phyloP scores from a whole-genome alignment of 2,113 vertebrate genomes.

The Hipposideros armiger region DNA sequence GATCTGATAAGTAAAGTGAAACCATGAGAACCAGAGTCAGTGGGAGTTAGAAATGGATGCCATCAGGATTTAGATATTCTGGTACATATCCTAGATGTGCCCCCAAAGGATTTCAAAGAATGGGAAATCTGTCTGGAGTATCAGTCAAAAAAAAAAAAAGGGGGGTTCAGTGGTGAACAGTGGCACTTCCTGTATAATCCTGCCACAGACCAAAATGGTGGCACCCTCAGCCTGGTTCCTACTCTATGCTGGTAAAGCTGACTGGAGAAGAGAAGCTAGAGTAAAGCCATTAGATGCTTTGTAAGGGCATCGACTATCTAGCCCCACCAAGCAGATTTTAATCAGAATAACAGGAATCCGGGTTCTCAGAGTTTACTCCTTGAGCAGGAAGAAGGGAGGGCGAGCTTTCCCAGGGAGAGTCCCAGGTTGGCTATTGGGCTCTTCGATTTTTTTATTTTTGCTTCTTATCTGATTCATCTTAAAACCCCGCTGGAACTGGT shows the following conservation, averaged over 20 bases:
- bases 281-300: fast-evolving
- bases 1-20: not conserved
- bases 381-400: not conserved
- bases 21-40: not conserved
- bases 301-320: fast-evolving
- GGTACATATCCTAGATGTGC: not conserved
- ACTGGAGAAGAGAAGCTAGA: too few species aligned
- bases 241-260: too few species aligned
- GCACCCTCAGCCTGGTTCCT: not conserved
- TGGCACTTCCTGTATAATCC: not conserved
- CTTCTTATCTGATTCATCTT: not conserved
- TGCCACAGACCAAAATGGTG: too few species aligned
- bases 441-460: not conserved
- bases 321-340: fast-evolving
- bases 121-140: not conserved
- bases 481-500: not conserved
- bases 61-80: fast-evolving
- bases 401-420: fast-evolving
- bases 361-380: not conserved
- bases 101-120: not conserved
- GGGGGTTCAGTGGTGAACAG: fast-evolving
- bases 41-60: fast-evolving
- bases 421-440: not conserved
- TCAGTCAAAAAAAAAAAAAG: not conserved
- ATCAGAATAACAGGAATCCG: fast-evolving